Conservation (phyloP, 2,113 vertebrate genomes). For the Daboia siamensis region DNA sequence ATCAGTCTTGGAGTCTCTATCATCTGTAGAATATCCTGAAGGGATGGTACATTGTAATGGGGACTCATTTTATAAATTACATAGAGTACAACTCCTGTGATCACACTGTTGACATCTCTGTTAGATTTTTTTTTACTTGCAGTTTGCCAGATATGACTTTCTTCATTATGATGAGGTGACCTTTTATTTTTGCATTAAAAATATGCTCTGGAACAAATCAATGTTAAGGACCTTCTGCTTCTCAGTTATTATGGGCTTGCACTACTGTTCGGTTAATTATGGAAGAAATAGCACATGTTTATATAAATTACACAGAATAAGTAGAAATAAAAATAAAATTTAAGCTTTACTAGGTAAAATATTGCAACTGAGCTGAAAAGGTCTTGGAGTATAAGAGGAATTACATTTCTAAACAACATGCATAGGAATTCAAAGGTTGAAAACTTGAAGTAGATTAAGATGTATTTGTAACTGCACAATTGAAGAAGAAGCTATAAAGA, state of each 20-base stretch:
- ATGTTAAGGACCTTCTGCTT: neutral
- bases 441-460: neutral
- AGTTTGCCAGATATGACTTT: neutral
- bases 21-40: neutral
- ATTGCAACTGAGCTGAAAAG: neutral
- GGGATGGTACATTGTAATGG: neutral
- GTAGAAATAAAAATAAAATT: neutral
- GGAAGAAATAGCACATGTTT: neutral
- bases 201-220: neutral
- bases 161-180: neutral
- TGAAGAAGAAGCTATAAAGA: neutral
- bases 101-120: neutral
- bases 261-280: neutral
- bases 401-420: neutral
- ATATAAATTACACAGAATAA: neutral
- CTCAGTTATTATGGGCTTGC: neutral
- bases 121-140: constrained; percentile 14
- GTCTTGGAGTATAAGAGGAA: neutral
- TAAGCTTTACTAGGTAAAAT: neutral
- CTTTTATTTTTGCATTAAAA: neutral
- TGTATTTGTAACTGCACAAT: neutral
- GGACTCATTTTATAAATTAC: constrained; percentile 11
- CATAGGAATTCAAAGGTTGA: neutral
- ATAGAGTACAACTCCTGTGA: neutral
- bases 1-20: neutral